Percentiles rank a stretch among this genome's conserved stretches.
Conservation (phyloP, 2,797 vertebrate genomes). For the Sebastes vulpes region DNA sequence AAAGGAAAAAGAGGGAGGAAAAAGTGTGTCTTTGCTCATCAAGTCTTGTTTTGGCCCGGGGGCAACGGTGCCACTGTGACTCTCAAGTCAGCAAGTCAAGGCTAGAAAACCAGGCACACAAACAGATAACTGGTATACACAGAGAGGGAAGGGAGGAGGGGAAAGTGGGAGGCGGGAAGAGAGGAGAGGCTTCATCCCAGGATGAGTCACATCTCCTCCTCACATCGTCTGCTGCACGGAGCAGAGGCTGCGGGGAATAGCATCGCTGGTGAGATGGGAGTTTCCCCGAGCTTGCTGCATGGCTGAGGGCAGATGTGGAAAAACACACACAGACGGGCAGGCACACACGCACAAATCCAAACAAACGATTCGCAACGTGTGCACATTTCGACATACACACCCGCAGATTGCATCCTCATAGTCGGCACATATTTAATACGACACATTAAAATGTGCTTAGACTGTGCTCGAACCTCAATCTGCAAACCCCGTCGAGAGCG, state of each 20-base stretch:
- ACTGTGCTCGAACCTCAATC: neutral
- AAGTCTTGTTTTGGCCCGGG: slow-evolving; percentile 82
- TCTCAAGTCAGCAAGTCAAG: slow-evolving; percentile 70
- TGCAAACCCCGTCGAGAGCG: neutral
- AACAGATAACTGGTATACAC: slow-evolving; percentile 51
- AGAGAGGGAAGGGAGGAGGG: slow-evolving; percentile 1
- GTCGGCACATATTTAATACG: neutral
- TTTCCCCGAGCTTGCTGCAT: slow-evolving; percentile 49
- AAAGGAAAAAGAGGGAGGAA: slow-evolving; percentile 39
- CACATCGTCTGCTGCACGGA: slow-evolving; percentile 36
- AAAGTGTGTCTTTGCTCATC: slow-evolving; percentile 69
- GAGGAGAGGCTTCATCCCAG: slow-evolving; percentile 48
- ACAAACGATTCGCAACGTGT: slow-evolving; percentile 2
- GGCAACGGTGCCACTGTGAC: slow-evolving; percentile 76
- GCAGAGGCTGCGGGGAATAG: slow-evolving; percentile 49
- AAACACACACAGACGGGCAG: slow-evolving; percentile 40
- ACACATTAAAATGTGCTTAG: neutral
- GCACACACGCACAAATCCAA: neutral
- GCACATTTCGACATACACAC: neutral
- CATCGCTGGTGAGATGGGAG: slow-evolving; percentile 57
- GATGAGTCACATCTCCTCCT: slow-evolving; percentile 69
- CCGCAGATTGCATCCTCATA: neutral
- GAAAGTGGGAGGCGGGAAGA: slow-evolving; percentile 43
- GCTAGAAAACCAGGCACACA: slow-evolving; percentile 63
- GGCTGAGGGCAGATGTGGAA: slow-evolving; percentile 23